These are phyloP conservation scores for Norana najaformis DNA, from an alignment of 2,888 invertebrate genomes.

Conservation along the genomic window DNA sequence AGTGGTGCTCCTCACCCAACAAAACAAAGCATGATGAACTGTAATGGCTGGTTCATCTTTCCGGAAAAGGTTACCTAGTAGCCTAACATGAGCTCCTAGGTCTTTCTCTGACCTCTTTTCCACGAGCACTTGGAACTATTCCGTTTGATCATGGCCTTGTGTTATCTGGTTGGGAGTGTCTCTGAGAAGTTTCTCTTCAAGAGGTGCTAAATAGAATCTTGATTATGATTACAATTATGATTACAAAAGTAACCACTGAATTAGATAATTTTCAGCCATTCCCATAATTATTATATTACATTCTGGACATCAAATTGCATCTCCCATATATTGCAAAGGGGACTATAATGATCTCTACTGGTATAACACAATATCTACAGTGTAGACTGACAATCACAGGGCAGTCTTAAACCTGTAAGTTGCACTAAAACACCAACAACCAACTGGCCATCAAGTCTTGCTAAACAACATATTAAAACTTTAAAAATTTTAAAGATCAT, in stretches of 20 bases:
- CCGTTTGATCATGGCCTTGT: too few relatives aligned
- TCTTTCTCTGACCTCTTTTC: too few relatives aligned
- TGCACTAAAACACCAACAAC: background rate
- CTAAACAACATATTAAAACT: background rate
- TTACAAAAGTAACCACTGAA: background rate
- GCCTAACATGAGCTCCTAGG: too few relatives aligned
- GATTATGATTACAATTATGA: background rate
- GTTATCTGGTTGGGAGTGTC: background rate
- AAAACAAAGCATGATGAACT: background rate
- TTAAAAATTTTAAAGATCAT: background rate
- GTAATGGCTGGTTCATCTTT: background rate
- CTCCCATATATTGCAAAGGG: background rate
- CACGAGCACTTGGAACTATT: too few relatives aligned
- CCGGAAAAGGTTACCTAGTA: too few relatives aligned
- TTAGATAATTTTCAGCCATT: background rate
- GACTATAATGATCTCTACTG: too few relatives aligned
- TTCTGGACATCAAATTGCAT: background rate
- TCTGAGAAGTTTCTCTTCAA: background rate
- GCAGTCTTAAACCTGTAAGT: background rate
- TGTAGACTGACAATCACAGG: background rate
- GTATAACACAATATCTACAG: background rate
- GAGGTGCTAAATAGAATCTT: background rate
- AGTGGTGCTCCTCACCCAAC: too few relatives aligned
- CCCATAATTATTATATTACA: background rate
- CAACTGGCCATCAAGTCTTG: background rate